Conservation (phyloP, 2,888 invertebrate species). For the Digitonthophagus gazella region DNA sequence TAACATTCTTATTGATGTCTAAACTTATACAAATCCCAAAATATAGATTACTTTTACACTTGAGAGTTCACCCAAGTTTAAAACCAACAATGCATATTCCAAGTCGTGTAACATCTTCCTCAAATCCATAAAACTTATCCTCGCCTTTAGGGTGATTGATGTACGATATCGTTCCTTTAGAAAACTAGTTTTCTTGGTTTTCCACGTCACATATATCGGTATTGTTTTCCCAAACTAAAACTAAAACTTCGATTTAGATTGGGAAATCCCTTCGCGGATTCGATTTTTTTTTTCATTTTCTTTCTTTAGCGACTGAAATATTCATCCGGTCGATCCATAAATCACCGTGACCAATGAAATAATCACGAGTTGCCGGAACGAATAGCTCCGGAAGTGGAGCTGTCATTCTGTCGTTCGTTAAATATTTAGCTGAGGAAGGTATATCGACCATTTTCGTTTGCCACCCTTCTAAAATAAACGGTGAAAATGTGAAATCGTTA, state of each 20-base stretch:
- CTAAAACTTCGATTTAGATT: too few relatives aligned
- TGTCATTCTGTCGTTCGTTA: too few relatives aligned
- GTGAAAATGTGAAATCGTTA: too few relatives aligned
- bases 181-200: background rate
- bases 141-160: background rate
- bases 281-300: background rate
- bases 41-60: background rate
- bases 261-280: too few relatives aligned
- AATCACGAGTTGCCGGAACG: background rate
- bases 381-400: too few relatives aligned
- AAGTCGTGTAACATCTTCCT: background rate
- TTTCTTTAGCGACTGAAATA: background rate
- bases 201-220: background rate
- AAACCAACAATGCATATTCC: background rate
- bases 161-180: background rate
- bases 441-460: too few relatives aligned
- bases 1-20: too few relatives aligned
- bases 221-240: too few relatives aligned
- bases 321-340: background rate
- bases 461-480: too few relatives aligned
- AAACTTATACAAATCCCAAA: background rate
- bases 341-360: background rate
- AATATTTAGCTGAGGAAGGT: too few relatives aligned
- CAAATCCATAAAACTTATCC: background rate
- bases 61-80: background rate